Evolutionary conservation across 2,113 vertebrate species (phyloP).

Genomic region (Lophius piscatorius): DNA sequence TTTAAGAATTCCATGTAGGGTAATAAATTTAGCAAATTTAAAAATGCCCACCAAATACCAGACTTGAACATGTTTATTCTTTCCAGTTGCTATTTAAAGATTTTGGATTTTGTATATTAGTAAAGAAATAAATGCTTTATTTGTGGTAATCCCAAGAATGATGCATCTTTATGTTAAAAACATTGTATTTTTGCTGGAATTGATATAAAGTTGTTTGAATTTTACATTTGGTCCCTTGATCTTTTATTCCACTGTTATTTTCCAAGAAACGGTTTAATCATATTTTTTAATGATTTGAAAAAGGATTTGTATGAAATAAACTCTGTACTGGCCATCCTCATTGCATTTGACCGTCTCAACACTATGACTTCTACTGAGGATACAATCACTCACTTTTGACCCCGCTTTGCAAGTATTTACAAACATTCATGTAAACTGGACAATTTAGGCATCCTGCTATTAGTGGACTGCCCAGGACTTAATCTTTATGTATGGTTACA

Average conservation of each 20-base stretch:
- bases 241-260: constrained; percentile 5
- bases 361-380: no score
- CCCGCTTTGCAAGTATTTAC: no score
- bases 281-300: no score
- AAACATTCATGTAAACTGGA: no score
- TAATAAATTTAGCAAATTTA: constrained; percentile 52
- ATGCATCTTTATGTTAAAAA: constrained; percentile 72
- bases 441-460: no score
- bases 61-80: constrained; percentile 79
- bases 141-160: constrained; percentile 75
- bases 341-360: no score
- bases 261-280: no score
- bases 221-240: constrained; percentile 46
- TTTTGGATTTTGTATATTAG: constrained; percentile 78
- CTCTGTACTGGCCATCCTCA: no score
- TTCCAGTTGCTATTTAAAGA: constrained; percentile 79
- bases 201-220: constrained; percentile 80
- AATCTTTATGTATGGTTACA: no score
- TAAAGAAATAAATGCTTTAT: constrained; percentile 79
- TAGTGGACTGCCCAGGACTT: no score
- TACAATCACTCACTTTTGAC: no score
- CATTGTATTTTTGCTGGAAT: constrained; percentile 78
- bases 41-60: constrained; percentile 75
- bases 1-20: constrained; percentile 68
- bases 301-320: no score